These are phyloP conservation scores for Gryon sp. DNA, from an alignment of 1,140 invertebrate species.

Conservation along the genomic window DNA sequence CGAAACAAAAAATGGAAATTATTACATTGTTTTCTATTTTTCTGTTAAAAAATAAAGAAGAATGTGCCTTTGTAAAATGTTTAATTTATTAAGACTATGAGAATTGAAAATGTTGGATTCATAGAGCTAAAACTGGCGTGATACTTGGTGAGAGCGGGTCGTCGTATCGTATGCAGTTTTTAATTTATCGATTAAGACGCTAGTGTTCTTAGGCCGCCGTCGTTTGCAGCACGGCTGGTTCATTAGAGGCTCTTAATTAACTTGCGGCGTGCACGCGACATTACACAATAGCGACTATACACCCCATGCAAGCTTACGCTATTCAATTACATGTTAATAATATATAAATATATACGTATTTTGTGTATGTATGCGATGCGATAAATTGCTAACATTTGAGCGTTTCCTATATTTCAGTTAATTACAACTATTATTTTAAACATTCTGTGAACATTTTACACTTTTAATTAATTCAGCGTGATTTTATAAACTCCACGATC, in stretches of 20 bases:
- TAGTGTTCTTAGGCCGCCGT: slow-evolving; percentile 71
- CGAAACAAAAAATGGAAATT: too few relatives aligned
- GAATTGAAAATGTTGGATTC: slow-evolving; percentile 54
- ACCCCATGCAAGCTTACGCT: slow-evolving; percentile 68
- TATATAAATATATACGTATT: slow-evolving; percentile 66
- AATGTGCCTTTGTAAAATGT: slow-evolving; percentile 36
- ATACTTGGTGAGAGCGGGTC: slow-evolving; percentile 56
- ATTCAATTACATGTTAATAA: slow-evolving; percentile 78
- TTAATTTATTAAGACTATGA: slow-evolving; percentile 37
- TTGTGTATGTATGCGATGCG: slow-evolving; percentile 30
- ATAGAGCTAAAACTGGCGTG: slow-evolving; percentile 10
- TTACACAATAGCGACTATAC: slow-evolving; percentile 72
- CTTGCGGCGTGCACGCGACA: slow-evolving; percentile 77
- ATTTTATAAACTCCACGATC: too few relatives aligned
- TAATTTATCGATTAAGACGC: slow-evolving; percentile 79
- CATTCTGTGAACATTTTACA: slow-evolving; percentile 26
- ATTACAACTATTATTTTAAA: slow-evolving; percentile 55
- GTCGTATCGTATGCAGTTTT: slow-evolving; percentile 74
- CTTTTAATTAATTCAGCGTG: slow-evolving; percentile 23
- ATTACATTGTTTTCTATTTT: too few relatives aligned
- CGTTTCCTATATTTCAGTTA: slow-evolving; percentile 49
- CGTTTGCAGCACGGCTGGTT: slow-evolving; percentile 76
- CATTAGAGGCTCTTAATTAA: slow-evolving; percentile 79
- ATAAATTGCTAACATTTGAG: slow-evolving; percentile 57
- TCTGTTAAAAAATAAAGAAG: slow-evolving; percentile 22